A percentile compares a stretch with the other conserved stretches of the same genome.
phyloP scores from a whole-genome alignment of 2,888 invertebrate genomes.

The Oligia latruncula region DNA sequence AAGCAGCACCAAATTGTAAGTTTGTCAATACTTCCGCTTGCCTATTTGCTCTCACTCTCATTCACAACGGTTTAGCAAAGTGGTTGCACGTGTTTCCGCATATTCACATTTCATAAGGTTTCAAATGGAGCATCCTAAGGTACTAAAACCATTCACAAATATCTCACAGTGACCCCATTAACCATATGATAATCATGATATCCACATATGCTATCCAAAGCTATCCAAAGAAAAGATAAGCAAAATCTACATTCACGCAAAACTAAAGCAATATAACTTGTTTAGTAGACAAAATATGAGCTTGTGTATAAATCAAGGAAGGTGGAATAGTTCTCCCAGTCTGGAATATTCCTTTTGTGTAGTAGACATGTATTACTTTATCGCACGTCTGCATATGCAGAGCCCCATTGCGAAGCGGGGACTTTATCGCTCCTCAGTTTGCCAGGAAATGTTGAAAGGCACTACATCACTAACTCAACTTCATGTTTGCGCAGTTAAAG shows the following conservation, averaged over 20 bases:
- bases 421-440: conserved; percentile 78
- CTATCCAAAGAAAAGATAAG: conserved; percentile 31
- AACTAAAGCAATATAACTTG: conserved; percentile 56
- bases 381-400: conserved; percentile 77
- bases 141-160: conserved; percentile 9
- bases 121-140: conserved; percentile 4
- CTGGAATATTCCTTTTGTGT: conserved; percentile 75
- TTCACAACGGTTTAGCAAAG: conserved; percentile 26
- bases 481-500: conserved; percentile 62
- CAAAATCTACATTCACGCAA: conserved; percentile 18
- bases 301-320: conserved; percentile 68
- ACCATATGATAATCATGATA: conserved; percentile 21
- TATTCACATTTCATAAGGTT: conserved; percentile 20
- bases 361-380: conserved; percentile 75
- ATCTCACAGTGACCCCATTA: conserved; percentile 21
- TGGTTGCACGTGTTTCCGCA: conserved; percentile 33
- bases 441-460: conserved; percentile 72
- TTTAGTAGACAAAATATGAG: conserved; percentile 66
- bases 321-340: conserved; percentile 68
- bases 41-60: conserved; percentile 29
- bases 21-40: conserved; percentile 9
- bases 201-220: conserved; percentile 24
- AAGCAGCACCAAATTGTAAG: not conserved
- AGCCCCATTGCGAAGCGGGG: conserved; percentile 70
- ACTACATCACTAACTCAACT: conserved; percentile 63